Evolutionary conservation across 2,888 invertebrate genomes (phyloP).

Genomic region (Eilema griseolum): DNA sequence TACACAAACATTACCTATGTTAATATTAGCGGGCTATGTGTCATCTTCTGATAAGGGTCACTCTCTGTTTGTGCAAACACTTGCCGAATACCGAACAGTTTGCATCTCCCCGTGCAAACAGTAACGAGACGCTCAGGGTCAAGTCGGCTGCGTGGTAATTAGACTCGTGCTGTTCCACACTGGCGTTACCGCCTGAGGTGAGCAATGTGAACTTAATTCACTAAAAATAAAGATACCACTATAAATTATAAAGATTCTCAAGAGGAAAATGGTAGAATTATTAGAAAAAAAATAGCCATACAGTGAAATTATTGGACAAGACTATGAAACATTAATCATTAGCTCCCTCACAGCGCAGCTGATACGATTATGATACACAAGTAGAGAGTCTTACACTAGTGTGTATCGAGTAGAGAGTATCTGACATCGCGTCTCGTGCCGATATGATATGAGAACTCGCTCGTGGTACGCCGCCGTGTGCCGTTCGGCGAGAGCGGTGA

Average conservation of each 20-base stretch:
- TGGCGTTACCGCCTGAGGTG: not conserved
- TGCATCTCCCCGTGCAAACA: slow-evolving; percentile 8
- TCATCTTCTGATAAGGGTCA: not conserved
- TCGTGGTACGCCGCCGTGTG: not conserved
- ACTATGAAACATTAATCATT: not conserved
- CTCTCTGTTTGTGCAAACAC: not conserved
- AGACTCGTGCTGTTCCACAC: not conserved
- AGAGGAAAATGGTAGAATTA: no score
- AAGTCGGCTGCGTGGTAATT: slow-evolving; percentile 17
- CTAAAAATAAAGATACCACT: no score
- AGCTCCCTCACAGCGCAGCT: not conserved
- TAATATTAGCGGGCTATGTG: not conserved
- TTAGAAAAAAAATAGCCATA: not conserved
- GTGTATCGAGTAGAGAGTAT: not conserved
- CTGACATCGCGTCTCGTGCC: not conserved
- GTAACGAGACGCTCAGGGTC: slow-evolving; percentile 20
- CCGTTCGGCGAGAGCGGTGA: no score
- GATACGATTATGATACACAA: not conserved
- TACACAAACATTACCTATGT: not conserved
- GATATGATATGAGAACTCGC: no score
- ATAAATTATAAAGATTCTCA: no score
- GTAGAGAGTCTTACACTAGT: no score
- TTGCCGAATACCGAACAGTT: not conserved
- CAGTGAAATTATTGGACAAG: not conserved
- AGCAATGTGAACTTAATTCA: not conserved